These are phyloP conservation scores for Lethenteron camtschaticum DNA, from an alignment of 2,113 vertebrate genomes.

Conservation along the genomic window DNA sequence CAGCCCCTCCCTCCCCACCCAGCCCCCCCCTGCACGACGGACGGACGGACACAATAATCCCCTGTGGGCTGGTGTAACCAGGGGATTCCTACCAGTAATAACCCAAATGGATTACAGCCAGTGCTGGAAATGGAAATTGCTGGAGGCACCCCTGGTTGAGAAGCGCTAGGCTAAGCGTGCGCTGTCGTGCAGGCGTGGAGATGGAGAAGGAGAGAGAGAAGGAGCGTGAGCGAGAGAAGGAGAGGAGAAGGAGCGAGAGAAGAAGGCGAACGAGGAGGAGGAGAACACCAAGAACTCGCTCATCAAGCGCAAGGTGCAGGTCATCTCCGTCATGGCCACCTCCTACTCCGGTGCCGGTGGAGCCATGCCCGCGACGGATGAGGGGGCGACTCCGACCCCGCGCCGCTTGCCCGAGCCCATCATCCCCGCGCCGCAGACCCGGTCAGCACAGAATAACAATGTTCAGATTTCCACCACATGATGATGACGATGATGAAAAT, in stretches of 20 bases:
- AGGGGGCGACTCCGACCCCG: conserved; percentile 22
- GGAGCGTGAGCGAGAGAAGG: conserved; percentile 23
- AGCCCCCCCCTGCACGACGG: no score
- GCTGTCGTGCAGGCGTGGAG: conserved; percentile 33
- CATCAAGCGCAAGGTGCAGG: conserved; percentile 55
- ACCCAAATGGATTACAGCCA: no score
- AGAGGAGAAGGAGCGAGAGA: conserved; percentile 18
- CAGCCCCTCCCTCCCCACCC: no score
- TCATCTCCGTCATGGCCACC: conserved; percentile 58
- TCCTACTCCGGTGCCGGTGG: conserved; percentile 18
- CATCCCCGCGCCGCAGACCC: conserved; percentile 38
- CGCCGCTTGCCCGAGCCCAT: conserved; percentile 66
- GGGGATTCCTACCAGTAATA: no score
- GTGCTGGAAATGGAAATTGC: no score
- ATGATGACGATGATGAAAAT: no score
- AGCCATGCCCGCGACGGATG: conserved; percentile 9
- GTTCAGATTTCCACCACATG: no score
- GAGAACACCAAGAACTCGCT: conserved; percentile 26
- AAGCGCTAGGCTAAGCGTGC: no score
- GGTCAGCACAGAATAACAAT: conserved; percentile 23
- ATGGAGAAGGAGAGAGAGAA: conserved; percentile 17
- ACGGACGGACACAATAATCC: no score
- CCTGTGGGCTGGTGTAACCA: no score
- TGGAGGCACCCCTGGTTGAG: no score
- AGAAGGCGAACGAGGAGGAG: conserved; percentile 13